These are phyloP conservation scores for Druceiella hillmani DNA, from an alignment of 2,888 invertebrate species.

Conservation along the genomic window DNA sequence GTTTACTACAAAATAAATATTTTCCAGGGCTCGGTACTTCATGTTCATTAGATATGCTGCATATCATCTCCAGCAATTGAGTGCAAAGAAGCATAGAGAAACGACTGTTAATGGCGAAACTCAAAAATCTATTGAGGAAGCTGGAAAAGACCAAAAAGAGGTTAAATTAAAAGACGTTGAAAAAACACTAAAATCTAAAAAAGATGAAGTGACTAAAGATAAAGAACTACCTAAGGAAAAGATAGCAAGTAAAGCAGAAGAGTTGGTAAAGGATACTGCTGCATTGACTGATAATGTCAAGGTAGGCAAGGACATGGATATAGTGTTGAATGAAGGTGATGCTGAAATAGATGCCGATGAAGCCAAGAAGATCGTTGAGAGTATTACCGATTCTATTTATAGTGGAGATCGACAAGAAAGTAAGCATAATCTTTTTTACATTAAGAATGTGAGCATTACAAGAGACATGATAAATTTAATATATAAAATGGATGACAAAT, in stretches of 20 bases:
- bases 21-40: slow-evolving; percentile 72
- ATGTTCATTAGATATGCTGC: slow-evolving; percentile 96
- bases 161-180: slow-evolving; percentile 22
- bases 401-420: slow-evolving; percentile 71
- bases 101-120: slow-evolving; percentile 27
- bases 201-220: slow-evolving; percentile 30
- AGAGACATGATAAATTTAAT: too few species aligned
- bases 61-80: slow-evolving; percentile 86
- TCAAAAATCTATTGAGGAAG: slow-evolving; percentile 38
- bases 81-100: slow-evolving; percentile 58
- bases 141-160: slow-evolving; percentile 37
- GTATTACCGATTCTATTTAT: slow-evolving; percentile 72
- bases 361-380: slow-evolving; percentile 88
- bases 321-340: slow-evolving; percentile 43
- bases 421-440: too few species aligned
- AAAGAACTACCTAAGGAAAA: slow-evolving; percentile 23
- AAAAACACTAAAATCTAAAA: slow-evolving; percentile 19
- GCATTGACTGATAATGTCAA: slow-evolving; percentile 28
- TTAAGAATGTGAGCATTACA: too few species aligned
- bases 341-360: slow-evolving; percentile 70
- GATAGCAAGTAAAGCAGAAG: slow-evolving; percentile 18
- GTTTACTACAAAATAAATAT: slow-evolving; percentile 13
- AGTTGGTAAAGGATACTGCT: slow-evolving; percentile 21
- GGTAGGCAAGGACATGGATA: slow-evolving; percentile 33
- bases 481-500: too few species aligned